Evolutionary conservation across 2,888 invertebrate species (phyloP).

Genomic region (Sycophila texana): DNA sequence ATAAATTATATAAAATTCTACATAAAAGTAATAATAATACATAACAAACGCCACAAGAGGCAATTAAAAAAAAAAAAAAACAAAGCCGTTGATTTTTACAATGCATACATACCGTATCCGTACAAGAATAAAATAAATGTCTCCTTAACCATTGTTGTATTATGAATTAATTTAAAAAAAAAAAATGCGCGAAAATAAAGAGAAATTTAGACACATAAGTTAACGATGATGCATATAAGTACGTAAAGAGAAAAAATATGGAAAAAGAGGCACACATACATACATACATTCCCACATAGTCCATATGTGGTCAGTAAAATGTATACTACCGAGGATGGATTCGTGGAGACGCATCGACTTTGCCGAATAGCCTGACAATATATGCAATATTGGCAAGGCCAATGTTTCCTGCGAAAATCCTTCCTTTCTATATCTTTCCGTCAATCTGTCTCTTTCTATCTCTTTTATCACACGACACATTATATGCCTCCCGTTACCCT

Average conservation of each 20-base stretch:
- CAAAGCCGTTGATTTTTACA: slow-evolving; percentile 36
- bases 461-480: slow-evolving; percentile 4
- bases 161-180: slow-evolving; percentile 50
- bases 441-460: slow-evolving; percentile 19
- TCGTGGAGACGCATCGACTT: slow-evolving; percentile 48
- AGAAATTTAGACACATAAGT: slow-evolving; percentile 59
- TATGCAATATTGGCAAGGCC: slow-evolving; percentile 27
- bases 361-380: slow-evolving; percentile 44
- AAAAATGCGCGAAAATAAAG: slow-evolving; percentile 61
- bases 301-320: slow-evolving; percentile 31
- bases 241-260: slow-evolving; percentile 7
- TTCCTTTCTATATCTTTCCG: slow-evolving; percentile 12
- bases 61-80: slow-evolving; percentile 5
- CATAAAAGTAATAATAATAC: slow-evolving; percentile 23
- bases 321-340: slow-evolving; percentile 36
- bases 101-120: slow-evolving; percentile 1
- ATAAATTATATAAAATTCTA: slow-evolving; percentile 5
- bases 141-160: slow-evolving; percentile 65
- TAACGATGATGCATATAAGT: slow-evolving; percentile 46
- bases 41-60: background rate
- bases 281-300: slow-evolving; percentile 6
- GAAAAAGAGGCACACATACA: slow-evolving; percentile 21
- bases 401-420: slow-evolving; percentile 47
- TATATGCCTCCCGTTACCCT: background rate
- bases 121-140: slow-evolving; percentile 50